phyloP scores from a whole-genome alignment of 1,140 invertebrate genomes.

The Trichoplusia ni region DNA sequence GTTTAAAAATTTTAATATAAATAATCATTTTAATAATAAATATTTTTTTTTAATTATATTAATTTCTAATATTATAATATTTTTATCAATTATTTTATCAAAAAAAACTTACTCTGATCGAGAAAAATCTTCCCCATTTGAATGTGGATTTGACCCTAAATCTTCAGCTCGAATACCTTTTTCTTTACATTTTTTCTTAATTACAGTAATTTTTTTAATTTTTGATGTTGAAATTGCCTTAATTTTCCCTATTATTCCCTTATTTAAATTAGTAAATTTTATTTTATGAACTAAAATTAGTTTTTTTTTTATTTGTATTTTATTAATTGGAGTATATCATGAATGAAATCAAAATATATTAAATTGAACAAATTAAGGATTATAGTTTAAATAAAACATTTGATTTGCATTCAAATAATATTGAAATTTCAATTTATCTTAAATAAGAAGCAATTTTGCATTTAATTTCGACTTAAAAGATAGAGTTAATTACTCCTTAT shows the following conservation, averaged over 20 bases:
- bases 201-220: conserved; percentile 85
- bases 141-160: conserved; percentile 85
- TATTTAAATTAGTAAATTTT: conserved; percentile 60
- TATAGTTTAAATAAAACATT: conserved; percentile 84
- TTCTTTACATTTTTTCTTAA: conserved; percentile 85
- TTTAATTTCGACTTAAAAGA: conserved; percentile 84
- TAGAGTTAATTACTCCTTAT: conserved; percentile 77
- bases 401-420: conserved; percentile 85
- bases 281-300: conserved; percentile 64
- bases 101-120: conserved; percentile 82
- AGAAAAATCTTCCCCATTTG: conserved; percentile 84
- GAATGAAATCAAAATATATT: conserved; percentile 85
- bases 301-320: conserved; percentile 81
- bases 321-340: conserved; percentile 82
- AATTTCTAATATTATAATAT: conserved; percentile 75
- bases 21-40: conserved; percentile 73
- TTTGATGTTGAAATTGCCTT: conserved; percentile 85
- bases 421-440: conserved; percentile 78
- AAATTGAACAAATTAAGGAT: conserved; percentile 81
- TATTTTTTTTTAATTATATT: conserved; percentile 67
- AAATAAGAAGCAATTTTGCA: conserved; percentile 58
- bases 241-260: conserved; percentile 31
- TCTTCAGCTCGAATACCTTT: conserved; percentile 81
- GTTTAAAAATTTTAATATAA: conserved; percentile 79
- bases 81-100: conserved; percentile 72